Conservation (phyloP, 2,888 invertebrate species). For the Acholoe squamosa region DNA sequence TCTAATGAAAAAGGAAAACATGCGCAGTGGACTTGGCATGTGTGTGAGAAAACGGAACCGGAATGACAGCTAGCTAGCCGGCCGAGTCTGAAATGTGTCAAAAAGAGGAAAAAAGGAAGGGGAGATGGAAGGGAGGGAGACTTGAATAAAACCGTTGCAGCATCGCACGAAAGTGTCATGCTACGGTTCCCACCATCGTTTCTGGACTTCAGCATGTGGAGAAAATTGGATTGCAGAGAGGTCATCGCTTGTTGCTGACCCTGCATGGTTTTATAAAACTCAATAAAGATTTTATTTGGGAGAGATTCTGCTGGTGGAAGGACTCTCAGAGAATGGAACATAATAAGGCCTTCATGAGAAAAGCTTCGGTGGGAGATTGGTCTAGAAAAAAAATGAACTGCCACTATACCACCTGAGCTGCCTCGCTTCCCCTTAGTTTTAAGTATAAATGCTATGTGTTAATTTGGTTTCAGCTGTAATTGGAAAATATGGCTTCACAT, state of each 20-base stretch:
- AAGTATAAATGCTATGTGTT: background rate
- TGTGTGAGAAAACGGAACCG: conserved; percentile 57
- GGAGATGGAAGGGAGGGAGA: background rate
- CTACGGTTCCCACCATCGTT: conserved; percentile 42
- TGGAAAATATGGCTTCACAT: background rate
- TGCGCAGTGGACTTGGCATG: conserved; percentile 51
- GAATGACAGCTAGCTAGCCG: conserved; percentile 55
- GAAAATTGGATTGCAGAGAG: conserved; percentile 35
- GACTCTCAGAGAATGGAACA: background rate
- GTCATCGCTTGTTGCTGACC: conserved; percentile 25
- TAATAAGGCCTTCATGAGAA: background rate
- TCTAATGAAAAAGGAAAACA: conserved; percentile 46
- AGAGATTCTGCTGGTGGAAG: background rate
- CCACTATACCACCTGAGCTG: background rate
- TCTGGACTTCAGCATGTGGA: conserved; percentile 42
- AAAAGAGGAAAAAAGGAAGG: background rate
- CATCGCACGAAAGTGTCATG: conserved; percentile 34
- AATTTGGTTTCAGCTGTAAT: background rate
- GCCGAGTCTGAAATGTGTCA: conserved; percentile 51
- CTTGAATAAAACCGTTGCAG: conserved; percentile 24
- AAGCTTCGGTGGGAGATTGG: background rate
- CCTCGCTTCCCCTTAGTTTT: background rate
- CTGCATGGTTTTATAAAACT: background rate
- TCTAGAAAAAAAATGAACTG: background rate
- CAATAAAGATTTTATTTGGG: background rate